These are phyloP conservation scores for Beris chalybata DNA, from an alignment of 2,888 invertebrate species.

Conservation along the genomic window DNA sequence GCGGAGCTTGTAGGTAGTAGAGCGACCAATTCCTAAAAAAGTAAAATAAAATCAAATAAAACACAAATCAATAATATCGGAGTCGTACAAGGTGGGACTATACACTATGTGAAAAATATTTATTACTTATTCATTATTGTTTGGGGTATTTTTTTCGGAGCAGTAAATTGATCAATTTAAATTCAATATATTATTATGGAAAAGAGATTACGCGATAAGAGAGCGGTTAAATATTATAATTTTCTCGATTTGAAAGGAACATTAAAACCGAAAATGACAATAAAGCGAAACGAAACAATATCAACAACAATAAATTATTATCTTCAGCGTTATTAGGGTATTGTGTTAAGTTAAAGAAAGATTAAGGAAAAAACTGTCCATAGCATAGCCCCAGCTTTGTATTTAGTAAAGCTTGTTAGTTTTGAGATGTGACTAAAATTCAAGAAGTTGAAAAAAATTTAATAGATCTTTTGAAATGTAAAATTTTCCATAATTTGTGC, in stretches of 20 bases:
- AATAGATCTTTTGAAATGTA: too few relatives aligned
- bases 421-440: too few relatives aligned
- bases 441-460: too few relatives aligned
- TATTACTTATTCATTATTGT: slow-evolving; percentile 32
- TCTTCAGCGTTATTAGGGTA: too few relatives aligned
- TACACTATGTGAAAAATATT: slow-evolving; percentile 23
- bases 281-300: too few relatives aligned
- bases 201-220: not conserved
- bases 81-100: slow-evolving; percentile 27
- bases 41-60: slow-evolving; percentile 4
- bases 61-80: slow-evolving; percentile 19
- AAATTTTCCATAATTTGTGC: too few relatives aligned
- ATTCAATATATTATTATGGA: slow-evolving; percentile 20
- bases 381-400: too few relatives aligned
- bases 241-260: not conserved
- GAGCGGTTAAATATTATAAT: slow-evolving; percentile 1
- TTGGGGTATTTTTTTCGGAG: slow-evolving; percentile 21
- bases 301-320: too few relatives aligned
- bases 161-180: slow-evolving; percentile 30
- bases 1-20: not conserved
- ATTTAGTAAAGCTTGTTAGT: too few relatives aligned
- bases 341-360: too few relatives aligned
- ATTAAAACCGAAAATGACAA: too few relatives aligned
- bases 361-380: too few relatives aligned
- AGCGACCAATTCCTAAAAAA: slow-evolving; percentile 1